Percentiles rank a stretch among this genome's conserved stretches.
Conservation (phyloP, 1,140 invertebrate species). For the Drosophila virilis region DNA sequence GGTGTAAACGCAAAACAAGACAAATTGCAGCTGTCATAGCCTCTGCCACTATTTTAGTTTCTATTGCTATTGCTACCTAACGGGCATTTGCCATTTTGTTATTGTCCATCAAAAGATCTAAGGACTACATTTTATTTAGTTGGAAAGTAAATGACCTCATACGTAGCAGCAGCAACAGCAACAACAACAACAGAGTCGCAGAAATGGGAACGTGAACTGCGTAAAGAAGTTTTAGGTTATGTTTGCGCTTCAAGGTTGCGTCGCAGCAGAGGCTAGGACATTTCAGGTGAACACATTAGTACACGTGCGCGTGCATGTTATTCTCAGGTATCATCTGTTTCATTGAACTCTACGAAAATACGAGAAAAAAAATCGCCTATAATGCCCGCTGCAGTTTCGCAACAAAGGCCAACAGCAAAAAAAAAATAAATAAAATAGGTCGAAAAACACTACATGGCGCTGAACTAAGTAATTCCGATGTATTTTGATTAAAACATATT, state of each 20-base stretch:
- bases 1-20: conserved; percentile 47
- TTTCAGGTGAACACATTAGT: conserved; percentile 26
- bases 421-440: conserved; percentile 14
- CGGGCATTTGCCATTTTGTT: conserved; percentile 19
- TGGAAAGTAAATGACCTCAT: conserved; percentile 77
- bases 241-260: conserved; percentile 71
- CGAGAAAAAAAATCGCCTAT: conserved; percentile 19
- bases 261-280: conserved; percentile 35
- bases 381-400: conserved; percentile 32
- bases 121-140: conserved; percentile 36
- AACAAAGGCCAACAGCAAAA: conserved; percentile 47
- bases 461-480: neutral
- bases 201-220: conserved; percentile 35
- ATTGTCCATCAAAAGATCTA: conserved; percentile 41
- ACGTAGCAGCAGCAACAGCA: conserved; percentile 20
- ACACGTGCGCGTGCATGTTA: conserved; percentile 9
- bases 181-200: conserved; percentile 4
- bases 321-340: conserved; percentile 31
- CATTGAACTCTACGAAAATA: conserved; percentile 35
- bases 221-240: conserved; percentile 71
- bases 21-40: conserved; percentile 62
- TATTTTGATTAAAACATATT: conserved; percentile 12
- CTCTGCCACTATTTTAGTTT: conserved; percentile 19
- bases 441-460: conserved; percentile 11
- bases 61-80: conserved; percentile 17